Percentiles rank a stretch among this genome's conserved stretches.
phyloP scores from a whole-genome alignment of 1,140 invertebrate genomes.

The Drosophila kanapiae region DNA sequence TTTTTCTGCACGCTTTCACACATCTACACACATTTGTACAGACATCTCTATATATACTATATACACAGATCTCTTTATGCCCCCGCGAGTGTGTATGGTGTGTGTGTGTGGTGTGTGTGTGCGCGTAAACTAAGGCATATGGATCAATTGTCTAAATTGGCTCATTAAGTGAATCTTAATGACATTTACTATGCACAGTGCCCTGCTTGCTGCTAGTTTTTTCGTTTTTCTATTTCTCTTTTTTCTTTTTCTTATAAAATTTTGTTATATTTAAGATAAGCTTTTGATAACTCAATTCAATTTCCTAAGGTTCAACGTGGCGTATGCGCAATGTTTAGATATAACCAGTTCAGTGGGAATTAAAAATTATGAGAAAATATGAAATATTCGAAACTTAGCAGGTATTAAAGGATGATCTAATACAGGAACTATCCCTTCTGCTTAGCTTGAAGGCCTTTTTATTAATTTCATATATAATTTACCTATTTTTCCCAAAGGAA shows the following conservation, averaged over 20 bases:
- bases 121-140: slow-evolving; percentile 81
- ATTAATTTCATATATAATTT: too few relatives aligned
- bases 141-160: slow-evolving; percentile 82
- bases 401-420: too few relatives aligned
- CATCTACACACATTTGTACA: slow-evolving; percentile 7
- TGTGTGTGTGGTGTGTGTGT: slow-evolving; percentile 36
- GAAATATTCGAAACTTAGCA: too few relatives aligned
- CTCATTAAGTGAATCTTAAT: slow-evolving; percentile 83
- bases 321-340: slow-evolving; percentile 62
- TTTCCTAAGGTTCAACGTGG: slow-evolving; percentile 34
- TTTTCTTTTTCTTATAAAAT: neutral
- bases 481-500: too few relatives aligned
- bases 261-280: slow-evolving; percentile 29
- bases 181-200: slow-evolving; percentile 78
- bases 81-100: slow-evolving; percentile 10
- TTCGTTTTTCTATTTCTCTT: slow-evolving; percentile 25
- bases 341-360: neutral
- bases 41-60: slow-evolving; percentile 28
- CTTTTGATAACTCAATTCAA: neutral
- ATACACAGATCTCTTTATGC: slow-evolving; percentile 9
- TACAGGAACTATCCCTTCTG: too few relatives aligned
- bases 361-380: neutral
- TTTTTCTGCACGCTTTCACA: slow-evolving; percentile 23
- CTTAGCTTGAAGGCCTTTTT: too few relatives aligned
- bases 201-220: slow-evolving; percentile 19